Conservation (phyloP, 2,888 invertebrate genomes). For the Achlya flavicornis region DNA sequence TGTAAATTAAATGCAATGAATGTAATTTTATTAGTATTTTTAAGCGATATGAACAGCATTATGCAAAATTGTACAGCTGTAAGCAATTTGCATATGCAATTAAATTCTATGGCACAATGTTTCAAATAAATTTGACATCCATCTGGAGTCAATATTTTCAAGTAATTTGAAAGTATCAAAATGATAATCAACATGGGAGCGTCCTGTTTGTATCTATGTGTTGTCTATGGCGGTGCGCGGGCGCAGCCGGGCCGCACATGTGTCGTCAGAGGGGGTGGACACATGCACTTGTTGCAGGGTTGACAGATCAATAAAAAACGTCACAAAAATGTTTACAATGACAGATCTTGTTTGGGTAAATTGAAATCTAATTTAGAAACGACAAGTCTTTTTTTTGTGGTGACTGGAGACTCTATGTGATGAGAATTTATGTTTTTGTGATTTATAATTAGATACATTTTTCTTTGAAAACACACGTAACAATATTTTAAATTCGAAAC, state of each 20-base stretch:
- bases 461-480: too few relatives aligned
- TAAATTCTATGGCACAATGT: conserved; percentile 22
- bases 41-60: too few relatives aligned
- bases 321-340: neutral
- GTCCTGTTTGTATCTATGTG: conserved; percentile 28
- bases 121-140: conserved; percentile 16
- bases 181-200: conserved; percentile 46
- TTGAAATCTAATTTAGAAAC: neutral
- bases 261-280: conserved; percentile 64
- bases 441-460: neutral
- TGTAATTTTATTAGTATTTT: neutral
- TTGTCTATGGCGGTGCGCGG: conserved; percentile 39
- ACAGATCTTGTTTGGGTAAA: neutral
- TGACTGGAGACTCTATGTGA: neutral
- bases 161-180: conserved; percentile 10
- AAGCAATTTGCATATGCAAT: conserved; percentile 16
- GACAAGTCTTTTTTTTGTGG: neutral
- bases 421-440: neutral
- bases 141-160: conserved; percentile 3
- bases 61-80: neutral
- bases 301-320: conserved; percentile 34
- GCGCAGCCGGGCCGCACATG: conserved; percentile 72
- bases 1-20: too few relatives aligned
- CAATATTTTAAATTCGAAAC: neutral
- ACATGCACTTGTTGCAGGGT: conserved; percentile 57